Evolutionary conservation across 2,113 vertebrate genomes (phyloP).

Genomic region (Xenopus borealis): DNA sequence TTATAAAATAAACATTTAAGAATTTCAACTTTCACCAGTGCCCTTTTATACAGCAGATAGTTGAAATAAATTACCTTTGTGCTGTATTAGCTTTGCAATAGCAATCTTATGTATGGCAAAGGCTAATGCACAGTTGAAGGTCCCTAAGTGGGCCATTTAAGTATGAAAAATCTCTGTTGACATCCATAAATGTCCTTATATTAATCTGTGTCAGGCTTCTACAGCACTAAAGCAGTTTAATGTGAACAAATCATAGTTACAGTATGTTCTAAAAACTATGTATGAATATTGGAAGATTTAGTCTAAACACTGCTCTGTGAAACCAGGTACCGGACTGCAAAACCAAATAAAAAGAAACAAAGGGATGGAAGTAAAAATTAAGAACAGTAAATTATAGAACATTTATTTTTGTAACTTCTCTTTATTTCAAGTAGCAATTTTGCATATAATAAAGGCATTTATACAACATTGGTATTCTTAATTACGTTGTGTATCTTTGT

Average conservation of each 20-base stretch:
- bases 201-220: constrained; percentile 32
- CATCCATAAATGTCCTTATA: constrained; percentile 38
- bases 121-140: constrained; percentile 25
- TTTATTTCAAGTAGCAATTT: no score
- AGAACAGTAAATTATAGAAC: constrained; percentile 8
- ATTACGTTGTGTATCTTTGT: no score
- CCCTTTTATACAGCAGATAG: constrained; percentile 15
- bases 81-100: constrained; percentile 5
- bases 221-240: constrained; percentile 16
- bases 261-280: constrained; percentile 25
- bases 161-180: constrained; percentile 39
- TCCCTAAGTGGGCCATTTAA: constrained; percentile 37
- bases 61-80: constrained; percentile 28
- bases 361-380: constrained; percentile 15
- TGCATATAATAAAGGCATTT: no score
- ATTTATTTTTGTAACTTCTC: no score
- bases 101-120: constrained; percentile 18
- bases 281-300: not conserved
- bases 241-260: constrained; percentile 30
- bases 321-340: constrained; percentile 3
- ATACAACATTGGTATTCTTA: no score
- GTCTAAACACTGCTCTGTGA: constrained; percentile 7
- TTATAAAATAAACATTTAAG: constrained; percentile 1
- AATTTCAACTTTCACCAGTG: not conserved
- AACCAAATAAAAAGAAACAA: constrained; percentile 15